Percentiles rank a stretch among this genome's conserved stretches.
Conservation (phyloP, 2,888 invertebrate genomes). For the Volucella zonaria region DNA sequence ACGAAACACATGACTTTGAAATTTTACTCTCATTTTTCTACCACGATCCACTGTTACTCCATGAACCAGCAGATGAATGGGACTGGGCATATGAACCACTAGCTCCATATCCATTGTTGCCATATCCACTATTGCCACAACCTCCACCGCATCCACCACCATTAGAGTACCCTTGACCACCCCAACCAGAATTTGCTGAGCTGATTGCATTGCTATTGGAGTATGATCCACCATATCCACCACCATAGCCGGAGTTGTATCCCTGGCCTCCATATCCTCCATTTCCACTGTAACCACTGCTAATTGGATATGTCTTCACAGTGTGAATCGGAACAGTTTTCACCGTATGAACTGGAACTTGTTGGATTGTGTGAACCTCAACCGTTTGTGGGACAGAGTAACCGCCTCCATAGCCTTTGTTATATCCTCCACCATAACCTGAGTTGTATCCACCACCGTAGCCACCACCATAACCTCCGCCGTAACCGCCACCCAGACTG, state of each 20-base stretch:
- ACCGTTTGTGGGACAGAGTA: slow-evolving; percentile 57
- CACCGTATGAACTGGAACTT: slow-evolving; percentile 65
- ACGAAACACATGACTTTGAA: slow-evolving; percentile 1
- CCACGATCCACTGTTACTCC: slow-evolving; percentile 64
- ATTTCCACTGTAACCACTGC: slow-evolving; percentile 15
- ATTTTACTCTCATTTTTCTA: slow-evolving; percentile 6
- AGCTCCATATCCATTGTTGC: slow-evolving; percentile 6
- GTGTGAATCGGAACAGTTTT: slow-evolving; percentile 64
- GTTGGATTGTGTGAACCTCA: slow-evolving; percentile 55
- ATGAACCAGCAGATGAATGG: slow-evolving; percentile 51
- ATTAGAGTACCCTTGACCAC: slow-evolving; percentile 42
- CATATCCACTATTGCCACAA: slow-evolving; percentile 29
- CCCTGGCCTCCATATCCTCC: slow-evolving; percentile 32
- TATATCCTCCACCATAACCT: background rate
- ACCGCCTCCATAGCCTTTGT: slow-evolving; percentile 32
- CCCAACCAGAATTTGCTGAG: slow-evolving; percentile 35
- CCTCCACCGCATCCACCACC: slow-evolving; percentile 34
- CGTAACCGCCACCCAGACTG: slow-evolving; percentile 50
- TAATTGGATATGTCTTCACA: slow-evolving; percentile 47
- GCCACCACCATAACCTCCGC: slow-evolving; percentile 41
- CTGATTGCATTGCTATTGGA: slow-evolving; percentile 45
- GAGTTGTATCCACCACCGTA: slow-evolving; percentile 4
- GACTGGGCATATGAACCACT: slow-evolving; percentile 51
- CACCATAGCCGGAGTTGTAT: background rate
- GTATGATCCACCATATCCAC: slow-evolving; percentile 27